Evolutionary conservation across 2,113 vertebrate genomes (phyloP).

Genomic region (Leptocoma aspasia): DNA sequence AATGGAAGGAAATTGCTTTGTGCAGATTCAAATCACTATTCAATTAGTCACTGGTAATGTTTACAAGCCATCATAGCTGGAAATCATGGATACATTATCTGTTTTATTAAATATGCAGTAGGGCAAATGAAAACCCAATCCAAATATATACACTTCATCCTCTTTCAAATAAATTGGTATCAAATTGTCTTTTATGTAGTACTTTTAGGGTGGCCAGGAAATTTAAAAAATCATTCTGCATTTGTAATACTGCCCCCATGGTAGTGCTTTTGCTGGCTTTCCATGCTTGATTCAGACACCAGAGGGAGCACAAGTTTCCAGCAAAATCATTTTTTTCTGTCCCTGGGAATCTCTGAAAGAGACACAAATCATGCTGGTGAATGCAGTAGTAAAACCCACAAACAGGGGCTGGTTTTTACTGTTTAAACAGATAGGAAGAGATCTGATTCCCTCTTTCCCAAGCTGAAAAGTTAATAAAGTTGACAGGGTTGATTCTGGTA

Average conservation of each 20-base stretch:
- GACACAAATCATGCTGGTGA: not conserved
- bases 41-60: conserved; percentile 21
- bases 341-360: not conserved
- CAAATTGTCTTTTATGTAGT: not conserved
- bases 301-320: conserved; percentile 47
- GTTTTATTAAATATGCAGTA: conserved; percentile 21
- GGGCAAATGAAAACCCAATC: conserved; percentile 3
- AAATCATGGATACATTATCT: conserved; percentile 32
- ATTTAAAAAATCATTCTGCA: not conserved
- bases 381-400: not conserved
- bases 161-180: conserved; percentile 14
- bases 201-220: not conserved
- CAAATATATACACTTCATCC: not conserved
- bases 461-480: not conserved
- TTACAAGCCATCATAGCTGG: conserved; percentile 23
- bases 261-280: not conserved
- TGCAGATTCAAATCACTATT: conserved; percentile 7
- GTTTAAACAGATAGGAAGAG: not conserved
- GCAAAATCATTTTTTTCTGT: not conserved
- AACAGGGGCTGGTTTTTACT: not conserved
- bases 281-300: not conserved
- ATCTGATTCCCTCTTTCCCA: not conserved
- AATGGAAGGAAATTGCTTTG: conserved; percentile 36
- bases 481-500: not conserved
- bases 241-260: not conserved